A percentile compares a stretch with the other conserved stretches of the same genome.
Conservation (phyloP, 2,113 vertebrate genomes). For the Daubentonia madagascariensis region DNA sequence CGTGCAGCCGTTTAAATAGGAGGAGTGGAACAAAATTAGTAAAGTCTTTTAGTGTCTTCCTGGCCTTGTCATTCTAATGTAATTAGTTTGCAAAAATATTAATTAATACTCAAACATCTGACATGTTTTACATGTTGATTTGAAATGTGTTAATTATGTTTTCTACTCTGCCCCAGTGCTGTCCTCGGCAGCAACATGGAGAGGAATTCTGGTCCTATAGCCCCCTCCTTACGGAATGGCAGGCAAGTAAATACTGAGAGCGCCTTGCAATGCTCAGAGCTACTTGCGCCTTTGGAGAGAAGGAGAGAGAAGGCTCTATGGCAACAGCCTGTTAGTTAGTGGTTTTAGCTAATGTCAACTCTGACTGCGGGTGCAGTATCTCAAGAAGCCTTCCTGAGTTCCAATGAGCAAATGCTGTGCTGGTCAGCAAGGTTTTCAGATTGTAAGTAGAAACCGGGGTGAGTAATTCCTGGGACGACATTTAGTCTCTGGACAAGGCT, state of each 20-base stretch:
- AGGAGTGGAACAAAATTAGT: constrained; percentile 44
- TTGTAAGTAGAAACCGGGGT: not conserved
- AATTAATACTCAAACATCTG: constrained; percentile 72
- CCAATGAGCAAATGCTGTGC: not conserved
- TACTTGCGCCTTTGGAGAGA: not conserved
- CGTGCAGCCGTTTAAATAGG: constrained; percentile 48
- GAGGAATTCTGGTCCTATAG: not conserved
- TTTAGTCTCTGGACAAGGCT: not conserved
- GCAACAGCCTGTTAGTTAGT: too few species aligned
- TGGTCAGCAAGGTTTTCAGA: not conserved
- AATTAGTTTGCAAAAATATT: constrained; percentile 74
- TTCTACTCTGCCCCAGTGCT: not conserved
- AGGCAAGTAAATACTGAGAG: not conserved
- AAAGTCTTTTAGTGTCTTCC: constrained; percentile 54
- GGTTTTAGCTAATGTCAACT: not conserved
- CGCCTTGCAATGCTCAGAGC: not conserved
- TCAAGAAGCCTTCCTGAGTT: not conserved
- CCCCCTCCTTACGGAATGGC: not conserved
- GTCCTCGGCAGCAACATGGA: not conserved
- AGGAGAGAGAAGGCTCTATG: not conserved
- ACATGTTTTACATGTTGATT: constrained; percentile 56
- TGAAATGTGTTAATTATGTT: constrained; percentile 60
- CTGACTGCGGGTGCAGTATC: not conserved
- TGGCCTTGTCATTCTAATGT: constrained; percentile 67
- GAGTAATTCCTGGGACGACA: not conserved